These are phyloP conservation scores for Gymnocypris eckloni DNA, from an alignment of 2,797 vertebrate species.

Conservation along the genomic window DNA sequence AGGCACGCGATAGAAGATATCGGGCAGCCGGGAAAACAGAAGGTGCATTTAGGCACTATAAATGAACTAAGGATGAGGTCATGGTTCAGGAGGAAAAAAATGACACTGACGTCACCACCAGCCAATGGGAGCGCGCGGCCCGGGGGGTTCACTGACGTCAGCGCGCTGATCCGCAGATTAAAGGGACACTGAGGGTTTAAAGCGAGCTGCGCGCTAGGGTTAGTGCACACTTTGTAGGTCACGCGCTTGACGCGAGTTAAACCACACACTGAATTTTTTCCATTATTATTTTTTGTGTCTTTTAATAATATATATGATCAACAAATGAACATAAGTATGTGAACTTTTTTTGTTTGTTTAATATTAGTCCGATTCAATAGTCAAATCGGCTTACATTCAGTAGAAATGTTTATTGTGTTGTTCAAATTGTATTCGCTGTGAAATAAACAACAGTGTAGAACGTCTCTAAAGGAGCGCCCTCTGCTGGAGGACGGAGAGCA, in stretches of 20 bases:
- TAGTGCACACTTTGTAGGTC: slow-evolving; percentile 39
- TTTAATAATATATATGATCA: neutral
- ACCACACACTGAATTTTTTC: neutral
- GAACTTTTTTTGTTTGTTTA: neutral
- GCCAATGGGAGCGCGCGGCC: slow-evolving; percentile 86
- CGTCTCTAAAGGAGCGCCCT: neutral
- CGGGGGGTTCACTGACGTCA: slow-evolving; percentile 85
- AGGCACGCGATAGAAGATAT: slow-evolving; percentile 59
- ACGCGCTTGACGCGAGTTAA: slow-evolving; percentile 14
- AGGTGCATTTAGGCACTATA: slow-evolving; percentile 84
- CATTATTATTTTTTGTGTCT: neutral
- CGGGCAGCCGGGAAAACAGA: slow-evolving; percentile 66
- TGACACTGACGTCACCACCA: slow-evolving; percentile 88
- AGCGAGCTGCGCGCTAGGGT: slow-evolving; percentile 51
- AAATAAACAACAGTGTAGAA: neutral
- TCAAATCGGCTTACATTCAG: neutral
- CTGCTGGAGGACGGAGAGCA: neutral
- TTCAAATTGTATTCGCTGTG: neutral
- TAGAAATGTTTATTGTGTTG: neutral
- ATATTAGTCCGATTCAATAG: neutral
- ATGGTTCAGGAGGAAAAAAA: slow-evolving; percentile 78
- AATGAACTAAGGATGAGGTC: slow-evolving; percentile 89
- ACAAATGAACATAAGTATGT: neutral
- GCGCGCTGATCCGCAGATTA: slow-evolving; percentile 76
- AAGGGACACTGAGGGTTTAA: slow-evolving; percentile 75